Evolutionary conservation across 2,113 vertebrate genomes (phyloP).

Genomic region (Gymnorhina tibicen): DNA sequence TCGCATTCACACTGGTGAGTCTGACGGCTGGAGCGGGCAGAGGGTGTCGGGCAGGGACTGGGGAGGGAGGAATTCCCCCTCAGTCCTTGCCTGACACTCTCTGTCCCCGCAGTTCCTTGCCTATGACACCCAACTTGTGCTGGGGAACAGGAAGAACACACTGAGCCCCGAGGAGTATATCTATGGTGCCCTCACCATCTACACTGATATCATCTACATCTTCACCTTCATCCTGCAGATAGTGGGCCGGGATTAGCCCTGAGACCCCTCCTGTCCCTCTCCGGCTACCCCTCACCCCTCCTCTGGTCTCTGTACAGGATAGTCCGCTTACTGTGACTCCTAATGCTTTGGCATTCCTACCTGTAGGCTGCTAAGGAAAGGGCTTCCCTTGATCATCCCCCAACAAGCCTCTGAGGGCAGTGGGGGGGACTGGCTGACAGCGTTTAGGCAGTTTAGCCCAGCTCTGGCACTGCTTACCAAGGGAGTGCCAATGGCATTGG

Average conservation of each 20-base stretch:
- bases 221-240: constrained; percentile 90
- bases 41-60: not conserved
- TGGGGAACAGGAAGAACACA: constrained; percentile 87
- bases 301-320: constrained; percentile 13
- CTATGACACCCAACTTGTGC: constrained; percentile 92
- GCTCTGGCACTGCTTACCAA: rapidly evolving
- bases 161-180: constrained; percentile 93
- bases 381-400: not conserved
- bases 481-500: not conserved
- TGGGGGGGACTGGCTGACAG: not conserved
- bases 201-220: constrained; percentile 90
- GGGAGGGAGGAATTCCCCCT: not conserved
- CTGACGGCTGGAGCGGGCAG: not conserved
- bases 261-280: not conserved
- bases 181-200: constrained; percentile 89
- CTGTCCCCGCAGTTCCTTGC: constrained; percentile 83
- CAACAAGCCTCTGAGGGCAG: not conserved
- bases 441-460: not conserved
- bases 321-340: not conserved
- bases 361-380: not conserved
- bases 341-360: not conserved
- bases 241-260: constrained; percentile 69
- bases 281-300: not conserved
- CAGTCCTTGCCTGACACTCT: not conserved
- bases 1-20: constrained; percentile 92